Evolutionary conservation across 2,113 vertebrate genomes (phyloP).

Genomic region (Rutilus rutilus): DNA sequence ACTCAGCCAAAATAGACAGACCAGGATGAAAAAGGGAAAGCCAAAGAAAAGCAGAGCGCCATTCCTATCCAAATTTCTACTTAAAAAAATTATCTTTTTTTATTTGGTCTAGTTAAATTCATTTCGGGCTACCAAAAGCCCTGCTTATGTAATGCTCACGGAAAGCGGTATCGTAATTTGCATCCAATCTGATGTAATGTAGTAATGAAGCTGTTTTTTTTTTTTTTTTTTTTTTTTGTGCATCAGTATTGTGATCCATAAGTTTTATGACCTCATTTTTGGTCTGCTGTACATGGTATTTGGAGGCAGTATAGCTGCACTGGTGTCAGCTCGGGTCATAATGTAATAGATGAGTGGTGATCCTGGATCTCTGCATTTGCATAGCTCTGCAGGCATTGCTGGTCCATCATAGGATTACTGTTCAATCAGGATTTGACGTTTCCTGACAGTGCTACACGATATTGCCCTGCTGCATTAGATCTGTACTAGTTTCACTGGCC

Average conservation of each 20-base stretch:
- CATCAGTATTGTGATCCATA: background rate
- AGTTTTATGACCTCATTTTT: background rate
- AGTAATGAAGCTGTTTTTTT: background rate
- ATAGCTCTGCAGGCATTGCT: conserved; percentile 12
- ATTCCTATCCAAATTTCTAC: too few species aligned
- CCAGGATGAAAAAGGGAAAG: too few species aligned
- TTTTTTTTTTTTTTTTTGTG: background rate
- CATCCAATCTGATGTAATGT: background rate
- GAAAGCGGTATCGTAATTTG: background rate
- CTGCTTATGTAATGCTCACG: background rate
- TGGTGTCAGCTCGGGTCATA: background rate
- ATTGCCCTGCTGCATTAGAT: conserved; percentile 45
- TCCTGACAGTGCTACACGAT: conserved; percentile 28
- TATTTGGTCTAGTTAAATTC: too few species aligned
- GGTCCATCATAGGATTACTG: conserved; percentile 50
- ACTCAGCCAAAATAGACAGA: too few species aligned
- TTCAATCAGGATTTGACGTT: conserved; percentile 56
- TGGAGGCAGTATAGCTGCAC: conserved; percentile 1
- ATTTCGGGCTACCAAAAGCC: too few species aligned
- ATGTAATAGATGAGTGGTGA: background rate
- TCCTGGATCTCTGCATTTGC: conserved; percentile 31
- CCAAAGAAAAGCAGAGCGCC: too few species aligned
- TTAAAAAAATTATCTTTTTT: too few species aligned
- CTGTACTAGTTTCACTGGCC: conserved; percentile 48
- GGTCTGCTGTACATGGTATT: background rate